phyloP scores from a whole-genome alignment of 1,140 invertebrate genomes.

The Drosophila asahinai region DNA sequence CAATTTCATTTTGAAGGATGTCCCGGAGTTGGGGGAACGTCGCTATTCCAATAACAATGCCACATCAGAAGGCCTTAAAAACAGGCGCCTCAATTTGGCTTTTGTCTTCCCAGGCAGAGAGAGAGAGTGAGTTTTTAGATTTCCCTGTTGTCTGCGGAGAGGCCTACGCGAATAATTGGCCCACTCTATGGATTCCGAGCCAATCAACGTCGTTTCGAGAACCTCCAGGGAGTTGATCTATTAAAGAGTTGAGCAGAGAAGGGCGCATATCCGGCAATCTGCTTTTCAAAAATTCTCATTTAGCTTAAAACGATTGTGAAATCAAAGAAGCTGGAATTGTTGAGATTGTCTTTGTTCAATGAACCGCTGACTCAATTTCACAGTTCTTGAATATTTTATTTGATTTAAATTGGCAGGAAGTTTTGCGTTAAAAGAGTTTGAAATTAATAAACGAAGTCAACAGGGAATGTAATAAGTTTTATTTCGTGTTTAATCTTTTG shows the following conservation, averaged over 20 bases:
- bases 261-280: conserved; percentile 28
- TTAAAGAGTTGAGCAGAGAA: conserved; percentile 13
- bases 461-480: not conserved
- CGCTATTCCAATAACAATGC: conserved; percentile 74
- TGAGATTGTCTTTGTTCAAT: conserved; percentile 10
- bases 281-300: conserved; percentile 21
- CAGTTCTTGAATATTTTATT: not conserved
- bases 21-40: conserved; percentile 35
- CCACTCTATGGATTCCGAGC: conserved; percentile 42
- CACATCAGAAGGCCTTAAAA: conserved; percentile 58
- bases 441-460: not conserved
- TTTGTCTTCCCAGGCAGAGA: conserved; percentile 27
- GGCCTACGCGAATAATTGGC: conserved; percentile 53
- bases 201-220: conserved; percentile 42
- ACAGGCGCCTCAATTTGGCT: conserved; percentile 7
- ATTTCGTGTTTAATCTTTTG: not conserved
- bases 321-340: conserved; percentile 4
- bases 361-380: not conserved
- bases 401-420: not conserved
- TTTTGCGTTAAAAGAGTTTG: not conserved
- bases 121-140: conserved; percentile 21
- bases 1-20: conserved; percentile 70
- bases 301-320: conserved; percentile 1
- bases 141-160: conserved; percentile 27
- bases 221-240: conserved; percentile 52